Conservation (phyloP, 35 echinoderm and acorn worm genomes). For the Eucidaris tribuloides region DNA sequence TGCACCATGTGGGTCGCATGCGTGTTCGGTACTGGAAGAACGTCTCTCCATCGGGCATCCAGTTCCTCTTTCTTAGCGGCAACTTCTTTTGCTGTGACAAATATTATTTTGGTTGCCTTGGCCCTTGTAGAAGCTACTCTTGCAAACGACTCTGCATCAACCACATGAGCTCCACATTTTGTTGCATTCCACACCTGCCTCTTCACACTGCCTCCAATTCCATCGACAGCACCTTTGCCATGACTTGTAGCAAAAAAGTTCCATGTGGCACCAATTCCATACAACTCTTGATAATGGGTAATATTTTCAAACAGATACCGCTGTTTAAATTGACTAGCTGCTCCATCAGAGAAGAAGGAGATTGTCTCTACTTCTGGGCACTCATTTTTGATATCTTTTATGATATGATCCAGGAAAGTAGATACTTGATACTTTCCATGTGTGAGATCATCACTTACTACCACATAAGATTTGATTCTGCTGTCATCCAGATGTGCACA, state of each 20-base stretch:
- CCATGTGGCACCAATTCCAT: conserved; percentile 1
- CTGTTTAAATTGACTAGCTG: conserved; percentile 42
- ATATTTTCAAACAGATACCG: conserved; percentile 34
- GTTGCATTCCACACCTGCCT: neutral
- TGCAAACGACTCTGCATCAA: conserved; percentile 32
- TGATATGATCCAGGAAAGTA: conserved; percentile 34
- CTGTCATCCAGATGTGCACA: conserved; percentile 22
- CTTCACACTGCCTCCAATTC: conserved; percentile 29
- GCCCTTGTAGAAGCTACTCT: neutral
- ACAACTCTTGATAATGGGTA: conserved; percentile 26
- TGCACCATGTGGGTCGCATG: no score
- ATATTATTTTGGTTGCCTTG: conserved; percentile 6
- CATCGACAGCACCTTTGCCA: conserved; percentile 48
- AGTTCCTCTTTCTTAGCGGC: neutral
- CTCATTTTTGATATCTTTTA: conserved; percentile 6
- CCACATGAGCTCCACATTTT: conserved; percentile 20
- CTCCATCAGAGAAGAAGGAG: conserved; percentile 52
- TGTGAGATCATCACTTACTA: conserved; percentile 37
- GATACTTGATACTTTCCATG: conserved; percentile 39
- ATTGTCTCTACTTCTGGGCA: conserved; percentile 18
- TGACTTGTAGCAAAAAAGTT: conserved; percentile 52
- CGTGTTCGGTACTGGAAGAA: no score
- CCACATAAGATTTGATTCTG: conserved; percentile 30
- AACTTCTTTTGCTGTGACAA: conserved; percentile 4
- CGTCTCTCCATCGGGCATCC: no score